Percentiles rank a stretch among this genome's conserved stretches.
phyloP scores from a whole-genome alignment of 2,888 invertebrate genomes.

The Crepidodera aurea region DNA sequence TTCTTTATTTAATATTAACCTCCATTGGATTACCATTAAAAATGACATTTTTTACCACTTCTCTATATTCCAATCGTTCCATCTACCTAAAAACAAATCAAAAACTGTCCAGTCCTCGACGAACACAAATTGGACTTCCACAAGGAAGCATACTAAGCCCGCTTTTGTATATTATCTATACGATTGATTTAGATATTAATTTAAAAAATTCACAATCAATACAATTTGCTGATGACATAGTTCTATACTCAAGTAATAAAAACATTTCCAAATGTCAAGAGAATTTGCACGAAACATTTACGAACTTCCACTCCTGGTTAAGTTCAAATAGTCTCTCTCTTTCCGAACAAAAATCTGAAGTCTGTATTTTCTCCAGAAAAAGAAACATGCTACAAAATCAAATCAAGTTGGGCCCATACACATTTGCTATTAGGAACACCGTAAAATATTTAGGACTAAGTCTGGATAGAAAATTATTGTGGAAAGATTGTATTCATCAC shows the following conservation, averaged over 20 bases:
- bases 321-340: background rate
- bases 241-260: background rate
- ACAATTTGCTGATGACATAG: constrained; percentile 1
- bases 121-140: background rate
- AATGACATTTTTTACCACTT: background rate
- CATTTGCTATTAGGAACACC: background rate
- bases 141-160: background rate
- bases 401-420: background rate
- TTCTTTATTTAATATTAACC: background rate
- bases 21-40: background rate
- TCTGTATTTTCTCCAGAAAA: background rate
- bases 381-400: background rate
- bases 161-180: background rate
- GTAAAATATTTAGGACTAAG: background rate
- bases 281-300: background rate
- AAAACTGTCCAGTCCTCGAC: background rate
- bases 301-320: background rate
- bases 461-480: background rate
- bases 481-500: background rate
- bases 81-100: background rate
- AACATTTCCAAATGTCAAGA: background rate
- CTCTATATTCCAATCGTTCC: background rate
- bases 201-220: background rate
- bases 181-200: background rate
- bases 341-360: too few relatives aligned